phyloP scores from a whole-genome alignment of 37 sponge, comb jelly and placozoan species.

The Agelas oroides region DNA sequence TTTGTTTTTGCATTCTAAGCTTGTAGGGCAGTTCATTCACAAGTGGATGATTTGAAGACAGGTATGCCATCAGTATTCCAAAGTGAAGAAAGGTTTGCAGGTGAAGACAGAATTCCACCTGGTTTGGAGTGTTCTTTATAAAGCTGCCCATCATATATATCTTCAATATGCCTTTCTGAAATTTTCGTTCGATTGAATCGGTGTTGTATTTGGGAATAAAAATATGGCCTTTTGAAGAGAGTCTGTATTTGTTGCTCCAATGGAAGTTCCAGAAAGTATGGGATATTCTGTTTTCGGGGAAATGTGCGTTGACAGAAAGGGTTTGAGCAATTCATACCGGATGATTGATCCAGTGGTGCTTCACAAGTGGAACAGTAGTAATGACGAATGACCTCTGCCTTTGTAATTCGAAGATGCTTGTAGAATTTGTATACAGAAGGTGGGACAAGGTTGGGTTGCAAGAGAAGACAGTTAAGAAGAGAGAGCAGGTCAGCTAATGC shows the following conservation, averaged over 20 bases:
- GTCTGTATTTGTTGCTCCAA: conserved; percentile 4
- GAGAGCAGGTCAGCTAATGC: conserved; percentile 3
- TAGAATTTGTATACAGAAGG: conserved; percentile 22
- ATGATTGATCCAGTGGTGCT: too few relatives aligned
- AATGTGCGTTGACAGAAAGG: not conserved
- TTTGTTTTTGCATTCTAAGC: not conserved
- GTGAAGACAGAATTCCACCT: conserved; percentile 3
- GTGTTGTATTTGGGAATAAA: not conserved
- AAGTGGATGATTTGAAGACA: conserved; percentile 30
- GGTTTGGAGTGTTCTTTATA: not conserved
- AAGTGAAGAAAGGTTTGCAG: conserved; percentile 15
- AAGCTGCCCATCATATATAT: conserved; percentile 29
- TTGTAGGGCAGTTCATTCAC: conserved; percentile 19
- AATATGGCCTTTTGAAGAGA: not conserved
- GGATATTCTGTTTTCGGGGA: not conserved
- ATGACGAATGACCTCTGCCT: too few relatives aligned
- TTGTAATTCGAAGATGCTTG: not conserved
- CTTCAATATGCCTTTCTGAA: not conserved
- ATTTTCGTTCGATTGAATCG: not conserved
- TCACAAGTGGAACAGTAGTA: too few relatives aligned
- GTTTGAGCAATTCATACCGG: conserved; percentile 7
- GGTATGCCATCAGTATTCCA: conserved; percentile 48
- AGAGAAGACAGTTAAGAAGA: not conserved
- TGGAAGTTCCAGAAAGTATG: conserved; percentile 5
- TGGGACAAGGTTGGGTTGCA: not conserved